phyloP scores from a whole-genome alignment of 2,888 invertebrate species.

The Gari tellinella region DNA sequence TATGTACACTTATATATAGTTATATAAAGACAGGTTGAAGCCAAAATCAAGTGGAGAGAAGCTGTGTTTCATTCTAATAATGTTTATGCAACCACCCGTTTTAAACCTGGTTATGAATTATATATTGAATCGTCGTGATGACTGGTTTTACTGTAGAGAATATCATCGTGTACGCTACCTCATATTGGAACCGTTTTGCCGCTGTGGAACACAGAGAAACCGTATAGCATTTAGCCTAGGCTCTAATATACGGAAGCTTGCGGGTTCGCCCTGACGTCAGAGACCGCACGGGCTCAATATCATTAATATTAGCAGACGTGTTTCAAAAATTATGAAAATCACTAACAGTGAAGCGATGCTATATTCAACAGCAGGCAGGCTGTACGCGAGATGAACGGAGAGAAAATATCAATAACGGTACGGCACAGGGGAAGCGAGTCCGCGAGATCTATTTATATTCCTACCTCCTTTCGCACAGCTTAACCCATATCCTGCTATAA shows the following conservation, averaged over 20 bases:
- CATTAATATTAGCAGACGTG: slow-evolving; percentile 75
- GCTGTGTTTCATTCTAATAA: too few relatives aligned
- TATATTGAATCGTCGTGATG: too few relatives aligned
- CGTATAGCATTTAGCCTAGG: slow-evolving; percentile 44
- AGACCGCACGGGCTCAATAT: slow-evolving; percentile 76
- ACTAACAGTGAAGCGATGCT: slow-evolving; percentile 20
- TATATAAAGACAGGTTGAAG: too few relatives aligned
- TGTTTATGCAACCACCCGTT: too few relatives aligned
- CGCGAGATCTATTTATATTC: slow-evolving; percentile 34
- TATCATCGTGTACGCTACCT: background rate
- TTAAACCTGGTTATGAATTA: too few relatives aligned
- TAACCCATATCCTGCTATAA: too few relatives aligned
- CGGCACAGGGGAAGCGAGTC: slow-evolving; percentile 4
- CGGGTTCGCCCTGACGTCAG: slow-evolving; percentile 78
- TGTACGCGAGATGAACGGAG: slow-evolving; percentile 24
- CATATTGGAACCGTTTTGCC: background rate
- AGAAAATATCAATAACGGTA: slow-evolving; percentile 22
- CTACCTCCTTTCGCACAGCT: slow-evolving; percentile 10
- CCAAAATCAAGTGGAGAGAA: too few relatives aligned
- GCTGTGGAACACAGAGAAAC: slow-evolving; percentile 9
- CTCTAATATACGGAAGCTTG: slow-evolving; percentile 61
- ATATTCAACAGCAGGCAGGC: slow-evolving; percentile 8
- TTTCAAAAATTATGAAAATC: slow-evolving; percentile 80
- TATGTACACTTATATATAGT: too few relatives aligned
- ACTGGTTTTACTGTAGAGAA: too few relatives aligned